A percentile compares a stretch with the other conserved stretches of the same genome.
Conservation (phyloP, 1,140 invertebrate species). For the Ylistrum balloti region DNA sequence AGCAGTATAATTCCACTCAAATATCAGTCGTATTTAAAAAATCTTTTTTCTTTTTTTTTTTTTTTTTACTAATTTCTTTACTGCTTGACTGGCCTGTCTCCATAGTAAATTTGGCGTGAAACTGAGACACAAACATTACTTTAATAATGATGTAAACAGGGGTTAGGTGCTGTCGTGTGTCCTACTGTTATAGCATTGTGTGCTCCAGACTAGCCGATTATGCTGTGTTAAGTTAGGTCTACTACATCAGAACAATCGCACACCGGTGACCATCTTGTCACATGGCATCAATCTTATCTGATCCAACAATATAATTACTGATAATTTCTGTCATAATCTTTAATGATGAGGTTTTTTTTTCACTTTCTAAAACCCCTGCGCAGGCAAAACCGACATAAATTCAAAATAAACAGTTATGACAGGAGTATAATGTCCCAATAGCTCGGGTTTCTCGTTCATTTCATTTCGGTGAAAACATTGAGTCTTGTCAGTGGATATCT, state of each 20-base stretch:
- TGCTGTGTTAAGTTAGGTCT: conserved; percentile 3
- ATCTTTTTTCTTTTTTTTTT: too few species aligned
- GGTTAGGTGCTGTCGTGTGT: not conserved
- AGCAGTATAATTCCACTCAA: too few species aligned
- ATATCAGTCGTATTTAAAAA: too few species aligned
- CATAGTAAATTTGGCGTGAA: not conserved
- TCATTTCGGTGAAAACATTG: conserved; percentile 7
- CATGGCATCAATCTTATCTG: not conserved
- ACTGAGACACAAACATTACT: not conserved
- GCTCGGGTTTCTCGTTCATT: conserved; percentile 10
- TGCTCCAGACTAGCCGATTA: not conserved
- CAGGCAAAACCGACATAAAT: not conserved
- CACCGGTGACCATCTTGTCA: not conserved
- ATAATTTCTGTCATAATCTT: conserved; percentile 36
- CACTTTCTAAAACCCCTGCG: not conserved
- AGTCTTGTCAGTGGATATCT: conserved; percentile 10
- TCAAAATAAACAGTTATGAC: not conserved
- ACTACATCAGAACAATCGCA: not conserved
- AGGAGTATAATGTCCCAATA: not conserved
- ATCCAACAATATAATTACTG: not conserved
- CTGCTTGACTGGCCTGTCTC: too few species aligned
- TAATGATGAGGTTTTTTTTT: not conserved
- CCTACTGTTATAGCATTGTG: not conserved
- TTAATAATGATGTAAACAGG: not conserved
- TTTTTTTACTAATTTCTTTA: too few species aligned